Base-by-base conservation (phyloP, 1,140 invertebrate genomes). In the Proales similis region DNA sequence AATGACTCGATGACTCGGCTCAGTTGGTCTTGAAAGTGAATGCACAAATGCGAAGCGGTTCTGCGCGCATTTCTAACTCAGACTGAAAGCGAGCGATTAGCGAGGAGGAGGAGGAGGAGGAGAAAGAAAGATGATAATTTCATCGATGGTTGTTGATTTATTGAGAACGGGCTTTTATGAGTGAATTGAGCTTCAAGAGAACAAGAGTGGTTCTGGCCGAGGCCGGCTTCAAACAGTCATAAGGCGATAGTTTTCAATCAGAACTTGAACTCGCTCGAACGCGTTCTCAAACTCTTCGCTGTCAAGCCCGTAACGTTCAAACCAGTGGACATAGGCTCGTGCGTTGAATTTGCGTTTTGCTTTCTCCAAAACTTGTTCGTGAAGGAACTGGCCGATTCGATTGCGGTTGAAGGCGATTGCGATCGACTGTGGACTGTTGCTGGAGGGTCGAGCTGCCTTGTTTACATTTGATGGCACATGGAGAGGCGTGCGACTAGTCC, bases 241-340 rank as follows among this genome's bases (percentile, higher is more conserved):
- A 19, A 29, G 17, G 7, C 32, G 11, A 42, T 57, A 57, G 27
- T 36, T 27, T 29, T 57, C 36, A n/a, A 57, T 26, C 19, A 42
- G 29, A 19, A 17, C 17, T 17, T 42, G 14, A 17, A 57, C 7
- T 2, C 45, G 39, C 32, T 57, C 51, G 32, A 57, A 57, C 20
- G 51, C 26, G 45, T 57, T 24, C 0, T 57, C 51, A 27, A 57
- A 57, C 11, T 30, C 39, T 5, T 39, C 36, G 17, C 20, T 39
- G n/a, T 20, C 22, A 12, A 43, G 27, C 11, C 45, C 32, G 19
- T 42, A 57, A 42, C 45, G 39, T 42, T 57, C 36, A 26, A 42
- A 57, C 51, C 51, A 57, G 19, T 57, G 51, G 3, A 57, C 9
- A 57, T 57, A 57, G 19, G 51, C 51, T 24, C 22, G 39, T 0